phyloP scores from a whole-genome alignment of 2,113 vertebrate genomes.

The Falcunculus frontatus region DNA sequence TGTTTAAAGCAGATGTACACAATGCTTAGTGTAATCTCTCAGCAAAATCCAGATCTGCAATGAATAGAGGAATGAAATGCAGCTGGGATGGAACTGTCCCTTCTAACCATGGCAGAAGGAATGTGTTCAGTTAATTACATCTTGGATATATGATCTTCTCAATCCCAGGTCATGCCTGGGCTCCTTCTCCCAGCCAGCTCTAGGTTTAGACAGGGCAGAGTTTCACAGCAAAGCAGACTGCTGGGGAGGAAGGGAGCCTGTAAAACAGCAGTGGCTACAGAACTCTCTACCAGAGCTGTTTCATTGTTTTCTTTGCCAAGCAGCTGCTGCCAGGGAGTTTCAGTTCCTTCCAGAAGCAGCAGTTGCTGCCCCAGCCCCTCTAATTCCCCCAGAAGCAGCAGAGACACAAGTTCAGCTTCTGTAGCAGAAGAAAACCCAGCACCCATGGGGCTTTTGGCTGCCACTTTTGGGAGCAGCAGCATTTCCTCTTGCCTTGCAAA shows the following conservation, averaged over 20 bases:
- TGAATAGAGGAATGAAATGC: neutral
- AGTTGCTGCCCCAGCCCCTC: neutral
- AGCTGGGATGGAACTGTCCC: neutral
- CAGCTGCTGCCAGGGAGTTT: neutral
- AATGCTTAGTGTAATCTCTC: neutral
- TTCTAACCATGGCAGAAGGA: neutral
- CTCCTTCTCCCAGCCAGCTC: neutral
- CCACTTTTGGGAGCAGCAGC: neutral
- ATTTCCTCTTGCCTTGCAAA: neutral
- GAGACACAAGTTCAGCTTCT: neutral
- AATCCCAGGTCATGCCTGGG: neutral
- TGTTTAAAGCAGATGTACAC: neutral
- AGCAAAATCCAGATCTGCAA: neutral
- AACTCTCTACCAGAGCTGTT: neutral
- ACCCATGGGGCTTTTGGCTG: neutral
- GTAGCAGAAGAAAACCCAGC: neutral
- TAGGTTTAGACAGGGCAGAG: neutral
- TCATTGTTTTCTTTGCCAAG: neutral
- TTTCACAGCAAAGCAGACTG: neutral
- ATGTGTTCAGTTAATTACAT: neutral
- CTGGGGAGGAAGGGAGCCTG: neutral
- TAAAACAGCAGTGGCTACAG: neutral
- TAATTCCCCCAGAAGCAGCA: neutral
- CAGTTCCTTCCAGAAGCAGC: neutral
- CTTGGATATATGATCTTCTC: neutral